Percentiles rank a stretch among this genome's conserved stretches.
Evolutionary conservation across 2,797 vertebrate genomes (phyloP).

Genomic region (Todus mexicanus): DNA sequence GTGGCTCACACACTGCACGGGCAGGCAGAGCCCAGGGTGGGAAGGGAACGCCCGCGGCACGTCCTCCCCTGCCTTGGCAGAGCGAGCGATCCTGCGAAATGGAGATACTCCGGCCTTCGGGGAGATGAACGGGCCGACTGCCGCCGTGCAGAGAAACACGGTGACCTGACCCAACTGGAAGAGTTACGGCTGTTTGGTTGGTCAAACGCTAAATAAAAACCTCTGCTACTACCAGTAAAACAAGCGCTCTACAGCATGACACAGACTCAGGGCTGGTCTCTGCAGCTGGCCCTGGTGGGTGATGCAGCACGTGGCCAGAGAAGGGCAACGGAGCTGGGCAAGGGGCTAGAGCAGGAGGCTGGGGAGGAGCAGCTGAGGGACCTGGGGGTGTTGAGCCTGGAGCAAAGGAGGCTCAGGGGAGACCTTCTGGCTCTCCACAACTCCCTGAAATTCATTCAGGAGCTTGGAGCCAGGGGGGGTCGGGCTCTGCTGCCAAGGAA

Average conservation of each 20-base stretch:
- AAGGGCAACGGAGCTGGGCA: background rate
- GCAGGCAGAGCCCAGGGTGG: background rate
- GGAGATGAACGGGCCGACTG: background rate
- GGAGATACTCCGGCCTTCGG: background rate
- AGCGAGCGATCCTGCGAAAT: rapidly evolving
- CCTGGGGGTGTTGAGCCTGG: background rate
- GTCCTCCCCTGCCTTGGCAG: background rate
- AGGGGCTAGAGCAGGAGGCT: background rate
- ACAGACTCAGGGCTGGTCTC: background rate
- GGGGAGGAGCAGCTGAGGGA: background rate
- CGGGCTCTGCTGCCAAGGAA: background rate
- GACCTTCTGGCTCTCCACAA: background rate
- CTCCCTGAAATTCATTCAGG: background rate
- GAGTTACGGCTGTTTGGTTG: background rate
- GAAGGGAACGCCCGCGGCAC: background rate
- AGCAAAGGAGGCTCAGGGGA: background rate
- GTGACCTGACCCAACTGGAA: background rate
- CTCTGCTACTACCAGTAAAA: background rate
- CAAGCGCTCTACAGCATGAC: too few relatives aligned
- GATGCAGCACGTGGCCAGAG: rapidly evolving
- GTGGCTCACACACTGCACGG: rapidly evolving
- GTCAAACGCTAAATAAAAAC: background rate
- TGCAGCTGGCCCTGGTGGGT: rapidly evolving
- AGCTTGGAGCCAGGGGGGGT: background rate
- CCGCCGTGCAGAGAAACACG: background rate